Evolutionary conservation across 2,113 vertebrate genomes (phyloP).

Genomic region (Myotis lucifugus): DNA sequence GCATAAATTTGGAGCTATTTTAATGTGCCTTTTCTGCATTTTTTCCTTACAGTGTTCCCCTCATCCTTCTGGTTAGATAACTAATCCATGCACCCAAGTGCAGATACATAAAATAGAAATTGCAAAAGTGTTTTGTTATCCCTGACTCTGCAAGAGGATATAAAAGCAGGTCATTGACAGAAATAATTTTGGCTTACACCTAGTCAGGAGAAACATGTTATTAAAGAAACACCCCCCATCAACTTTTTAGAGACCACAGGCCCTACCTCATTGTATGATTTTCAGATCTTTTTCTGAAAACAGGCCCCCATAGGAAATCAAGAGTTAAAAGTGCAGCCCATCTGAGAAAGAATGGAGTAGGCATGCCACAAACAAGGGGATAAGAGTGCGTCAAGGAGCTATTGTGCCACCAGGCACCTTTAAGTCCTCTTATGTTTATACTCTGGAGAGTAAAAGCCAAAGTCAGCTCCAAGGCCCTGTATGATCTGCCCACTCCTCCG

Average conservation of each 20-base stretch:
- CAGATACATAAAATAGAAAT: slow-evolving; percentile 53
- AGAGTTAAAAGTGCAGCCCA: background rate
- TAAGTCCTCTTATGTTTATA: too few relatives aligned
- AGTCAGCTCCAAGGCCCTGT: accelerated
- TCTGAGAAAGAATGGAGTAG: background rate
- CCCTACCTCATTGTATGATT: background rate
- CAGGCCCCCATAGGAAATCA: background rate
- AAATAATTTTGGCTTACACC: background rate
- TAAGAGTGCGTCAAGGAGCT: background rate
- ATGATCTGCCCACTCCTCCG: accelerated
- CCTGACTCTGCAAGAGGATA: background rate
- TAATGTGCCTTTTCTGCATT: slow-evolving; percentile 54
- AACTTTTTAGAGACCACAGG: background rate
- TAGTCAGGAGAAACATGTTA: background rate
- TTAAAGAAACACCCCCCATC: background rate
- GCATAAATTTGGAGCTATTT: slow-evolving; percentile 70
- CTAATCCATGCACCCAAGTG: slow-evolving; percentile 9
- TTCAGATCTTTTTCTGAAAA: background rate
- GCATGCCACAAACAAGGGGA: background rate
- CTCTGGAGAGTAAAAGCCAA: background rate
- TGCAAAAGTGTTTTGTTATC: slow-evolving; percentile 38
- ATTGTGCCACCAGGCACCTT: background rate
- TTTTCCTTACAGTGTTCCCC: slow-evolving; percentile 33
- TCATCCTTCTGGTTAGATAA: slow-evolving; percentile 66
- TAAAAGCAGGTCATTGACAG: slow-evolving; percentile 5